Evolutionary conservation across 2,797 vertebrate species (phyloP).

Genomic region (Nyctalus aviator): DNA sequence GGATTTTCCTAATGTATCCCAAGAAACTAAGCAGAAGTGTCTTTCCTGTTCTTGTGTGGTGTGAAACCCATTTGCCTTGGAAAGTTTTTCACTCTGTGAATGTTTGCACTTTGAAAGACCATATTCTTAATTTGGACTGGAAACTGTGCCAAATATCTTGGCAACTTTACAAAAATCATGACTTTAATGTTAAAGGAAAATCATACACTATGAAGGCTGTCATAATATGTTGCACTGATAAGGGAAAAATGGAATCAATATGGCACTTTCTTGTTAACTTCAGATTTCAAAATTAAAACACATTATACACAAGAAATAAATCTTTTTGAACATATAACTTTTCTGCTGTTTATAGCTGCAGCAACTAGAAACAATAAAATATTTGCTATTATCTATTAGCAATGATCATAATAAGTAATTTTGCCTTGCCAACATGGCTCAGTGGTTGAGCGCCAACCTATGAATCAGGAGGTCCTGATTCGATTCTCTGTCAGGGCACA

Average conservation of each 20-base stretch:
- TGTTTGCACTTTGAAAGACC: constrained; percentile 68
- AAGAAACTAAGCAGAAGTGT: constrained; percentile 55
- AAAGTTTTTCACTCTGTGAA: constrained; percentile 67
- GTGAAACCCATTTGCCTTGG: constrained; percentile 45
- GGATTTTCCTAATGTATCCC: constrained; percentile 44
- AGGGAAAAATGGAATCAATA: constrained; percentile 35
- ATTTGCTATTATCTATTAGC: constrained; percentile 36
- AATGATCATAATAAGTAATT: background rate
- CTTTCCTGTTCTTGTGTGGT: constrained; percentile 4
- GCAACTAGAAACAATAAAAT: background rate
- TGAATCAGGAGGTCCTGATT: too few species aligned
- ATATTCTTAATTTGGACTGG: constrained; percentile 80
- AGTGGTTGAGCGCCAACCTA: too few species aligned
- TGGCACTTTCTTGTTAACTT: constrained; percentile 54
- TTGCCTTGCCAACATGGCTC: background rate
- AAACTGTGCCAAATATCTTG: constrained; percentile 80
- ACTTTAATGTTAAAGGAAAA: constrained; percentile 67
- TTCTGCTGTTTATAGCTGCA: background rate
- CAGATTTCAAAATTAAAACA: constrained; percentile 61
- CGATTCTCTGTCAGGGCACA: too few species aligned
- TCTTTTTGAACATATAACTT: background rate
- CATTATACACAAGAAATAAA: constrained; percentile 13
- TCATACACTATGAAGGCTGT: background rate
- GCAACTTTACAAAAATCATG: constrained; percentile 75
- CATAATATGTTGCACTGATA: constrained; percentile 37